Base-by-base conservation (phyloP, 2,113 vertebrate genomes). In the Atlantisia rogersi region DNA sequence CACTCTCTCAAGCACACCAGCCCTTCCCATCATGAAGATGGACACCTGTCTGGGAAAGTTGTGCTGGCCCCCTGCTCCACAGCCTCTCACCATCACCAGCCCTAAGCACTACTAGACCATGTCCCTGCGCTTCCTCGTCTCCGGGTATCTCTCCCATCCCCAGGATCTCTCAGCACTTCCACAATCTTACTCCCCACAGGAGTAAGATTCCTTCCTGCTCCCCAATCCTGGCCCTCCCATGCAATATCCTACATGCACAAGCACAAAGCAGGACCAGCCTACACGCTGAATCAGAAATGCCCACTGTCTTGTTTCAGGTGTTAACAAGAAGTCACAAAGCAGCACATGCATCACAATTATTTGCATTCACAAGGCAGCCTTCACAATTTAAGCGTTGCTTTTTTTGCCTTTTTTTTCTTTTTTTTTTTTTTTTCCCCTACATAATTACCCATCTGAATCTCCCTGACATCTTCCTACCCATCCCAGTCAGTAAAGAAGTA, bases 21-120 rank as follows among this genome's bases (percentile, higher is more conserved):
- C 15, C 80, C 9, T 12, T 35, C 15, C 29, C 39, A 21, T 6
- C 5, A 16, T 11, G 37, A 62, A 59, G 37, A 39, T 1, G 3
- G 29, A 19, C 0, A 0, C 39, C 37, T 7, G 5, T 19, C 21
- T 39, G 32, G 21, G 37, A 64, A 46, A 15, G 21, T 7, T 35
- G 26, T 35, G 32, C 32, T 58, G 48, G 35, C 10, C 67, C 53
- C 48, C 32, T 28, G 21, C 42, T 42, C 48, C 32, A 12, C 39
- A 20, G 25, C 39, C 48, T 25, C 35, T 50, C 15, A 15, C 10
- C 1, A 1, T 48, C 24, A n/a, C 32, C 32, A 29, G 12, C 9
- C 15, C 21, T 9, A 42, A 20, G 14, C 37, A 29, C 8, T 46
- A 60, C 20, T n/a, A 67, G 26, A 11, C 11, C 29, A 8, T 8